Percentiles rank a stretch among this genome's conserved stretches.
Evolutionary conservation across 1,140 invertebrate species (phyloP).

Genomic region (Zaprionus kolodkinae): DNA sequence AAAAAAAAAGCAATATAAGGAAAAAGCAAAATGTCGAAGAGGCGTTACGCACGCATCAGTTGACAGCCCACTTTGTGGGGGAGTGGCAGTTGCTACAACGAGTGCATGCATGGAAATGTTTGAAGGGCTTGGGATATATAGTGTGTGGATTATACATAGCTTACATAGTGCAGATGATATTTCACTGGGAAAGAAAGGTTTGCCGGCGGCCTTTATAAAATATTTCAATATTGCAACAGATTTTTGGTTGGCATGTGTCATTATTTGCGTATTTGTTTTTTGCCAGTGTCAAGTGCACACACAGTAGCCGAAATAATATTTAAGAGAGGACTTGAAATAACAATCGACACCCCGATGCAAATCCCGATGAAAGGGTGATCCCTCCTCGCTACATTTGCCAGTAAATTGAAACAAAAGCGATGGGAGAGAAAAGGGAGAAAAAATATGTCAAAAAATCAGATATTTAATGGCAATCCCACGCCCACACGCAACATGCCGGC

Average conservation of each 20-base stretch:
- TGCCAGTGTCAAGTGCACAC: conserved; percentile 40
- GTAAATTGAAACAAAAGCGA: conserved; percentile 49
- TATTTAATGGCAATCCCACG: conserved; percentile 54
- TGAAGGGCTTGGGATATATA: background rate
- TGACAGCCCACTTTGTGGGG: conserved; percentile 47
- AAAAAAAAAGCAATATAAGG: conserved; percentile 9
- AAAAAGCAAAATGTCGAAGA: conserved; percentile 56
- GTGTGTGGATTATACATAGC: background rate
- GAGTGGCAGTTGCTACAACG: conserved; percentile 18
- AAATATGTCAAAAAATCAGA: conserved; percentile 31
- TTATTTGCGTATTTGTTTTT: conserved; percentile 68
- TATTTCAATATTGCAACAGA: conserved; percentile 76
- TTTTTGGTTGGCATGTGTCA: conserved; percentile 63
- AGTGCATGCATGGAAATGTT: background rate
- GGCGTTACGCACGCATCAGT: conserved; percentile 60
- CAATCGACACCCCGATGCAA: conserved; percentile 2
- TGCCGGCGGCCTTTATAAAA: conserved; percentile 57
- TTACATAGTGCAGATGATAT: conserved; percentile 20
- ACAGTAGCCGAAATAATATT: conserved; percentile 22
- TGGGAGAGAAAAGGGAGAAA: background rate
- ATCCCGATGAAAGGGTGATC: background rate
- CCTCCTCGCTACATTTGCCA: conserved; percentile 11
- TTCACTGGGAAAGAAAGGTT: background rate
- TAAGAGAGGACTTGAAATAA: conserved; percentile 21
- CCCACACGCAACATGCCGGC: conserved; percentile 24